Evolutionary conservation across 2,888 invertebrate genomes (phyloP).

Genomic region (Copidosoma aretas): DNA sequence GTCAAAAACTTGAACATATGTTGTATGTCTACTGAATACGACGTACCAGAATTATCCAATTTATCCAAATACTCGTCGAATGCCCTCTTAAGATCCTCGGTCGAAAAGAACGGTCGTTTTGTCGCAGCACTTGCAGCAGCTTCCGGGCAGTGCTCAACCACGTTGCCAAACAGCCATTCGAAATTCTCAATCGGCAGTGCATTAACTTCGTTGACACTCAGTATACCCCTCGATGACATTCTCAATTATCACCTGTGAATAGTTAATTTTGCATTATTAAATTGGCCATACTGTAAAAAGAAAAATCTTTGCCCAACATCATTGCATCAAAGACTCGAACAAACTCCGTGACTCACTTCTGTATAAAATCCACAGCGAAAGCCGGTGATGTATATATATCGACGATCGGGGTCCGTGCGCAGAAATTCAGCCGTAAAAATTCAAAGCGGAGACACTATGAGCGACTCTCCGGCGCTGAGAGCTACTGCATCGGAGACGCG

Average conservation of each 20-base stretch:
- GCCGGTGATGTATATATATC: no score
- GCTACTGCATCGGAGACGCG: no score
- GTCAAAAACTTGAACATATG: neutral
- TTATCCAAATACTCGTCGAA: conserved; percentile 67
- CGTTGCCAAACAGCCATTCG: conserved; percentile 68
- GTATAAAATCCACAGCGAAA: no score
- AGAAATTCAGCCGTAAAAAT: no score
- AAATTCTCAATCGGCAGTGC: conserved; percentile 65
- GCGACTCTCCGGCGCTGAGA: no score
- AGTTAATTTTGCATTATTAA: no score
- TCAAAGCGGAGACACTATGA: no score
- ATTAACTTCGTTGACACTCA: conserved; percentile 67
- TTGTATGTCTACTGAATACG: neutral
- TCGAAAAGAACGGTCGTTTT: conserved; percentile 65
- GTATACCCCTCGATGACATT: conserved; percentile 45
- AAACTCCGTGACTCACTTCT: no score
- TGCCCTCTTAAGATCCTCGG: conserved; percentile 64
- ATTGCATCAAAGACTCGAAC: no score
- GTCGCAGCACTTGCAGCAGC: conserved; percentile 65
- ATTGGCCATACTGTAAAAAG: no score
- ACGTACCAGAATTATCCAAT: conserved; percentile 64
- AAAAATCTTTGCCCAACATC: no score
- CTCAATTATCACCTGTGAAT: neutral
- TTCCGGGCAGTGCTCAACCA: conserved; percentile 69
- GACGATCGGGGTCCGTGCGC: no score